Evolutionary conservation across 1,140 invertebrate genomes (phyloP), one percentile per base, ranked within the genome.

Genomic region (Oreohelix idahoensis): DNA sequence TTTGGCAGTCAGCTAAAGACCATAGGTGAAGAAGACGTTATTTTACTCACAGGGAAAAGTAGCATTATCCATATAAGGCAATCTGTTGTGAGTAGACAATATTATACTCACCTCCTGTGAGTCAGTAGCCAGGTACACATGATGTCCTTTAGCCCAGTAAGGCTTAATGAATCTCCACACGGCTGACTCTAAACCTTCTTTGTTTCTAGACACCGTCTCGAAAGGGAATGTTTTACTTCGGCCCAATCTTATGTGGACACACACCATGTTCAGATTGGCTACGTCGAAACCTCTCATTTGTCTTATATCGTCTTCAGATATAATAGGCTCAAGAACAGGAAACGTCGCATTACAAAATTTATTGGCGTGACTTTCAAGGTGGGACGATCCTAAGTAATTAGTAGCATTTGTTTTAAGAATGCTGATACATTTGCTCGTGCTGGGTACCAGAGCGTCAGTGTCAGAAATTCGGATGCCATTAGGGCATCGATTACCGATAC

Each of bases 241-340:
- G n/a, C 86, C 88, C 17, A 85, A 78, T 32, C 88, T 71, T 17
- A 88, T 82, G 36, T 88, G 88, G 1, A 58, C 75, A 51, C 88
- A 88, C 0, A 87, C 79, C 8, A 88, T 32, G 53, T 78, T 78
- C 32, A 78, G 2, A 42, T 58, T 35, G 26, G 26, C 53, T 35
- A 35, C 32, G n/a, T 58, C 75, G 36, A 13, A 78, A 17, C 49
- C 45, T 42, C 32, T 53, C 11, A 29, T 1, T 32, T 35, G 5
- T 0, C 32, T 10, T 20, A 78, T 78, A 35, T 5, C 20, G 42
- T 75, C 38, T 29, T 26, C 35, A 29, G 1, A 10, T 45, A 10
- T 71, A 45, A 10, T 49, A 49, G 45, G 73, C n/a, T 71, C n/a
- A 15, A 39, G 10, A 4, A 71, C 38, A 23, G 69, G 23, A 15